These are phyloP conservation scores for Gambusia affinis DNA, from an alignment of 2,113 vertebrate genomes.

Conservation along the genomic window DNA sequence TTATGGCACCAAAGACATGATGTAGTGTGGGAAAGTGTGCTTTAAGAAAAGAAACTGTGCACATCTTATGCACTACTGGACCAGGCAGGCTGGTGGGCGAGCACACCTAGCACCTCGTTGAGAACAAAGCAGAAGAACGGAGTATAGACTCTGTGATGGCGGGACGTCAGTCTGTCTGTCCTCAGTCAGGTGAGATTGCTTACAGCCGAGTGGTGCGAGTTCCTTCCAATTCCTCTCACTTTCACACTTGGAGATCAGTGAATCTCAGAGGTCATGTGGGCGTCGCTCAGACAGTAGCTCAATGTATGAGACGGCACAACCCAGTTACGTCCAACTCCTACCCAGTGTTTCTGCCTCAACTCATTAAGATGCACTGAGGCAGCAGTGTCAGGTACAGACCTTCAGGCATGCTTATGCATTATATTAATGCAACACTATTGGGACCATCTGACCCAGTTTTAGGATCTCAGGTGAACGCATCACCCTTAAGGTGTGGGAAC, in stretches of 20 bases:
- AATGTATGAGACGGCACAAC: conserved; percentile 12
- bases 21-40: conserved; percentile 42
- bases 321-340: conserved; percentile 39
- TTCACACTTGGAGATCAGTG: background rate
- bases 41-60: conserved; percentile 15
- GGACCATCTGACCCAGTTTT: conserved; percentile 56
- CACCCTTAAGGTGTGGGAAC: conserved; percentile 21
- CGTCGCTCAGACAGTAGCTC: conserved; percentile 5
- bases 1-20: conserved; percentile 34
- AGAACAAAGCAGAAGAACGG: conserved; percentile 37
- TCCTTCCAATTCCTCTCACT: background rate
- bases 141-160: background rate
- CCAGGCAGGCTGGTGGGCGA: conserved; percentile 8
- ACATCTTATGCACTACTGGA: conserved; percentile 9
- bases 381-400: conserved; percentile 11
- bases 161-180: conserved; percentile 38
- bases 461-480: conserved; percentile 16
- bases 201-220: background rate
- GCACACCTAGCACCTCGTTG: conserved; percentile 39
- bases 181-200: conserved; percentile 49
- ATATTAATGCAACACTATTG: conserved; percentile 55
- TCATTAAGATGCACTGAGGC: background rate
- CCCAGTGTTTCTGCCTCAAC: background rate
- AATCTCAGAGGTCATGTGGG: background rate
- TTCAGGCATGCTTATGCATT: conserved; percentile 12